Conservation (phyloP, 2,888 invertebrate genomes). For the Hemicrepidius hirtus region DNA sequence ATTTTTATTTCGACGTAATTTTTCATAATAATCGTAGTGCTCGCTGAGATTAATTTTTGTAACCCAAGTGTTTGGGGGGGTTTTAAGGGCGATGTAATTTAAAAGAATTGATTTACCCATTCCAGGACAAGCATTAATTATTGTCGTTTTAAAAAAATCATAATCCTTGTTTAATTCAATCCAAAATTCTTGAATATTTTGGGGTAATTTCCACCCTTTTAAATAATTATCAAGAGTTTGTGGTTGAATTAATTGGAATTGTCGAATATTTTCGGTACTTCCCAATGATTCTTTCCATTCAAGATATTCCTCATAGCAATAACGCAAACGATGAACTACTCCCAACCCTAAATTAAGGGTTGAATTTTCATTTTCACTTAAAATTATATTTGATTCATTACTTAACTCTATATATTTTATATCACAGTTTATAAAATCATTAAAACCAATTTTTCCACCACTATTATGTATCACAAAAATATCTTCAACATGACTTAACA, state of each 20-base stretch:
- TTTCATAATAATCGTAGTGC: background rate
- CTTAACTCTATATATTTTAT: background rate
- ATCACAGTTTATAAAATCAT: background rate
- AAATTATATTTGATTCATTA: background rate
- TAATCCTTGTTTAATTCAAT: background rate
- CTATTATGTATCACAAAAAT: background rate
- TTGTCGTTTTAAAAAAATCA: background rate
- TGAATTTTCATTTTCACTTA: background rate
- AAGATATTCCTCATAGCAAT: background rate
- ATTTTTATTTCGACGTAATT: background rate
- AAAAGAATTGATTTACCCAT: slow-evolving; percentile 26
- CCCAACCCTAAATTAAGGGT: background rate
- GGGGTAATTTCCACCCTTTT: background rate
- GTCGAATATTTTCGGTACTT: background rate
- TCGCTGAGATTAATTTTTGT: slow-evolving; percentile 5
- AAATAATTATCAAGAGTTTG: background rate
- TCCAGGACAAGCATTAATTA: slow-evolving; percentile 20
- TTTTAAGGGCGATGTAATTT: slow-evolving; percentile 1
- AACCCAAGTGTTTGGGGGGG: slow-evolving; percentile 1
- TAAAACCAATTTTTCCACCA: background rate
- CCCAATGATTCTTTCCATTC: slow-evolving; percentile 24
- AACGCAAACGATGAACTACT: background rate
- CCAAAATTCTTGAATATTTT: background rate
- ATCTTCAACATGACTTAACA: background rate
- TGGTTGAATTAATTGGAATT: background rate